A percentile compares a stretch with the other conserved stretches of the same genome.
phyloP scores from a whole-genome alignment of 1,140 invertebrate genomes.

The Camponotus floridanus region DNA sequence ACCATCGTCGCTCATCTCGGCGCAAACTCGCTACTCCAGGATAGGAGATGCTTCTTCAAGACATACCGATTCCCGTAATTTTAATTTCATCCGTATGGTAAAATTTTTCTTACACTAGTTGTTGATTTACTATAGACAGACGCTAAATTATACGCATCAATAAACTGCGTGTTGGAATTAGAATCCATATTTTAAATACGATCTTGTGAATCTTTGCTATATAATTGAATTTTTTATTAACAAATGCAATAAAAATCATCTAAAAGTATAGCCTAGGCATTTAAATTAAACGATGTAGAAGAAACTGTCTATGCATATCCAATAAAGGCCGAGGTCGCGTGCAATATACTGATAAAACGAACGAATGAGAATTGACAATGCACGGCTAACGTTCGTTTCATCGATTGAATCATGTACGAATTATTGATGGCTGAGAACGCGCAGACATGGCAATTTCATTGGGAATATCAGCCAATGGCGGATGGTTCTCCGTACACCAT shows the following conservation, averaged over 20 bases:
- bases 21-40: constrained; percentile 58
- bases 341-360: not conserved
- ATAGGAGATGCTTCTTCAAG: constrained; percentile 11
- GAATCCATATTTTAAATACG: not conserved
- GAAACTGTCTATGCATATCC: not conserved
- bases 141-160: not conserved
- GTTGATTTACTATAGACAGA: not conserved
- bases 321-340: not conserved
- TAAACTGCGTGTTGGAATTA: not conserved
- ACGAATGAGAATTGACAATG: constrained; percentile 2
- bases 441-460: constrained; percentile 61
- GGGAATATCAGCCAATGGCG: constrained; percentile 48
- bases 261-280: not conserved
- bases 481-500: constrained; percentile 23
- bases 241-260: not conserved
- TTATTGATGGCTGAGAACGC: constrained; percentile 49
- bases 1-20: constrained; percentile 60
- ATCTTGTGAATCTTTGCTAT: not conserved
- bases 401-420: constrained; percentile 51
- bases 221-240: not conserved
- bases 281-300: not conserved
- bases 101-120: not conserved
- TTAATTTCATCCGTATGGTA: not conserved
- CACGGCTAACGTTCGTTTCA: not conserved
- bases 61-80: constrained; percentile 36